A percentile compares a stretch with the other conserved stretches of the same genome.
Conservation (phyloP, 2,888 invertebrate species). For the Hylaea fasciaria region DNA sequence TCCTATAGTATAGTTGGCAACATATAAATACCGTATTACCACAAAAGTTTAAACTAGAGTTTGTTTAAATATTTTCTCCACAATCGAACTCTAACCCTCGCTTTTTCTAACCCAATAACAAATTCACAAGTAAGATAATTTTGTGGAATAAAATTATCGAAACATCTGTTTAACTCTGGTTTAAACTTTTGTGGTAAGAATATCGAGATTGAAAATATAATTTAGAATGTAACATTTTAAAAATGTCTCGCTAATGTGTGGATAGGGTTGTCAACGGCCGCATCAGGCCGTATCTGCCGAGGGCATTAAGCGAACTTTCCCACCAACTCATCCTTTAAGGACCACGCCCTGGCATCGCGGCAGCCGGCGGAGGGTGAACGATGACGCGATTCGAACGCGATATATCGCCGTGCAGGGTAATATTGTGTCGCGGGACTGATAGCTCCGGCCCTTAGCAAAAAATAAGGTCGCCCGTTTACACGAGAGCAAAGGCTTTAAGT, state of each 20-base stretch:
- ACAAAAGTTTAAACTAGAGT: too few species aligned
- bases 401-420: slow-evolving; percentile 78
- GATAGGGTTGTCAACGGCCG: slow-evolving; percentile 47
- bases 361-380: slow-evolving; percentile 61
- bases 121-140: too few species aligned
- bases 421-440: slow-evolving; percentile 80
- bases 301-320: slow-evolving; percentile 60
- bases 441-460: slow-evolving; percentile 78
- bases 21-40: too few species aligned
- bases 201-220: background rate
- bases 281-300: slow-evolving; percentile 54
- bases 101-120: too few species aligned
- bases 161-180: too few species aligned
- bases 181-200: too few species aligned
- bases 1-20: too few species aligned
- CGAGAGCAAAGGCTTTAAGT: slow-evolving; percentile 81
- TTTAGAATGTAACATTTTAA: background rate
- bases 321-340: slow-evolving; percentile 63
- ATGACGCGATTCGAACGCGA: slow-evolving; percentile 78
- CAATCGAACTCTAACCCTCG: too few species aligned
- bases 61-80: too few species aligned
- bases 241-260: slow-evolving; percentile 36
- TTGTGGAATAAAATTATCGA: too few species aligned
- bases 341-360: slow-evolving; percentile 60
- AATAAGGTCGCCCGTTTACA: slow-evolving; percentile 82